Evolutionary conservation across 2,888 invertebrate genomes (phyloP), one percentile per base, ranked within the genome.

Genomic region (Ormyrus nitidulus): DNA sequence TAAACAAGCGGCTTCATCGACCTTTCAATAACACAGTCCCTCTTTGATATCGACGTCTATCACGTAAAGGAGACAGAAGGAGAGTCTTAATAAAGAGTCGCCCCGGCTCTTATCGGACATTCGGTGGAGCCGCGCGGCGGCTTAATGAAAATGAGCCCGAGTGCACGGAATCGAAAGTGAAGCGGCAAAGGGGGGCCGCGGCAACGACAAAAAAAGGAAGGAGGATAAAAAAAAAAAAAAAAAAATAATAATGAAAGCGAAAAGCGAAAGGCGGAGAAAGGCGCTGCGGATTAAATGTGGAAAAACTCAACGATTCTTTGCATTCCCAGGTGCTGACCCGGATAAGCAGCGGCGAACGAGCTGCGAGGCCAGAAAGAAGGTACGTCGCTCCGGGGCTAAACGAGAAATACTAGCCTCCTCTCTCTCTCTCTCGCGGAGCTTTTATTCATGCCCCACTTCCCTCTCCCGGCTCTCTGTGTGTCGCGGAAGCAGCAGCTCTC

Each of bases 161-260:
- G 34, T 34, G 51, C 51, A 34, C n/a, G 34, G 46, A 44, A 64
- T 64, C 51, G 73, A 62, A 48, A 64, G 54, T 64, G 53, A 71
- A 58, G 61, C 49, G 10, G 46, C 49, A 0, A 34, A 34, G 34
- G 34, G 34, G 4, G 19, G 19, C 1, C 19, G 0, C 11, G n/a
- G 65, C 65, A 9, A 7, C 7, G 2, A 11, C 8, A 3, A 13
- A n/a, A 49, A 65, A 19, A 10, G n/a, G 53, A 10, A 56, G 19
- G 34, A 56, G 19, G 34, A 34, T 34, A 59, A 19, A 59, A 8
- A 6, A 9, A 5, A 19, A 48, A 53, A 48, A 19, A 5, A 34
- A 19, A 34, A n/a, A 80, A 73, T 70, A 74, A 77, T 80, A 80
- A 80, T 80, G 80, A 80, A 72, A 77, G 70, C 58, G 73, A 66